Percentiles rank a stretch among this genome's conserved stretches.
phyloP scores from a whole-genome alignment of 2,797 vertebrate genomes.

The Cossypha polioptera region DNA sequence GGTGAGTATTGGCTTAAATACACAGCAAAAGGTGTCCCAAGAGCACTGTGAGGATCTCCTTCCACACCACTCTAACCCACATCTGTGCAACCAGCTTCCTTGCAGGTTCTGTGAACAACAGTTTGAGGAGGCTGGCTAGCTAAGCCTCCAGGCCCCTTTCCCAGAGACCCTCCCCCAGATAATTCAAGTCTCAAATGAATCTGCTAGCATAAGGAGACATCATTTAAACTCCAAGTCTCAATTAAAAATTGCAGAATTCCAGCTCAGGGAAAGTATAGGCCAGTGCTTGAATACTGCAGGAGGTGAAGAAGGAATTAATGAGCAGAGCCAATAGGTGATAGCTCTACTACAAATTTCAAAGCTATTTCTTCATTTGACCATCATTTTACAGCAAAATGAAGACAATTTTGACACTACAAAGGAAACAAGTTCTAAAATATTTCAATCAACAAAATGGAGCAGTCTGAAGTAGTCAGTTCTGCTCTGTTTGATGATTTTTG shows the following conservation, averaged over 20 bases:
- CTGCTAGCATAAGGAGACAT: background rate
- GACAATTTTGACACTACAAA: background rate
- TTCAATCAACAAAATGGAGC: background rate
- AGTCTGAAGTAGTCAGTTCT: background rate
- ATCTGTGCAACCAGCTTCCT: rapidly evolving
- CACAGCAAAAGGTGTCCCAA: background rate
- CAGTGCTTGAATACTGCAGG: background rate
- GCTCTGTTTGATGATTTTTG: background rate
- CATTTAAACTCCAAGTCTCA: background rate
- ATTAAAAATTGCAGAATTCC: background rate
- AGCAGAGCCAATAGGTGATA: background rate
- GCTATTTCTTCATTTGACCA: background rate
- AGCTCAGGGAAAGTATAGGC: background rate
- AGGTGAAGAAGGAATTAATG: background rate
- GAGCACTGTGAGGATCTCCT: background rate
- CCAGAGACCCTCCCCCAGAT: background rate
- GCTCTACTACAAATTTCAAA: background rate
- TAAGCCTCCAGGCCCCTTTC: background rate
- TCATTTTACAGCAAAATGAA: background rate
- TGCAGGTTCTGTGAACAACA: background rate
- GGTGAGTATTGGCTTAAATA: background rate
- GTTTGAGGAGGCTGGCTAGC: background rate
- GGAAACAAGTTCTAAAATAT: background rate
- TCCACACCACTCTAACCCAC: rapidly evolving
- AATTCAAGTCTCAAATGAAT: background rate